These are phyloP conservation scores for Drosophila dunni DNA, from an alignment of 1,140 invertebrate genomes.

Conservation along the genomic window DNA sequence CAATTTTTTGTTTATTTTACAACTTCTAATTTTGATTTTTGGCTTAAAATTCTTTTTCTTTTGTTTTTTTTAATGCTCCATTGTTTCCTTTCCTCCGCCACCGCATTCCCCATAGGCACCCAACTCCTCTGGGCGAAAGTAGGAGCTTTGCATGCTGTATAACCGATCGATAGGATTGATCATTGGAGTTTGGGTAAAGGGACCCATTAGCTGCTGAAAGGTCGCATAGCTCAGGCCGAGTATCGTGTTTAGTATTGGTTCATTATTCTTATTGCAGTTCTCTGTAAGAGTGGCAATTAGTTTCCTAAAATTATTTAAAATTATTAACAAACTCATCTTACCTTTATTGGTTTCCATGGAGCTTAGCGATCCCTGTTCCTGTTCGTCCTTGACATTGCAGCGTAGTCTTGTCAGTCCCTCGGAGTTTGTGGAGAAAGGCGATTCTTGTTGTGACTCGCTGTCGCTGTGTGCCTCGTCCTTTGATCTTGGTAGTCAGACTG, in stretches of 20 bases:
- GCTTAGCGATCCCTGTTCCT: constrained; percentile 78
- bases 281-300: constrained; percentile 42
- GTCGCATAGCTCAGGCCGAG: constrained; percentile 84
- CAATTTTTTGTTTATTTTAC: constrained; percentile 76
- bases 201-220: constrained; percentile 84
- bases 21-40: constrained; percentile 84
- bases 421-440: constrained; percentile 82
- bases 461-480: constrained; percentile 87
- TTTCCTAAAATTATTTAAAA: neutral
- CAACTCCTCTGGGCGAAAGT: constrained; percentile 87
- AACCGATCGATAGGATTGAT: constrained; percentile 88
- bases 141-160: constrained; percentile 88
- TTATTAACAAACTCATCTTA: neutral
- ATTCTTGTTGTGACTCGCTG: constrained; percentile 78
- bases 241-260: constrained; percentile 81
- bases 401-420: constrained; percentile 66
- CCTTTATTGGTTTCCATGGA: constrained; percentile 84
- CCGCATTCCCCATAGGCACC: constrained; percentile 74
- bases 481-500: constrained; percentile 83
- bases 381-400: constrained; percentile 79
- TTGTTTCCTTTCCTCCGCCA: constrained; percentile 62
- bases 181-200: constrained; percentile 82
- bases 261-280: constrained; percentile 82
- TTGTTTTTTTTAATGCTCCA: constrained; percentile 57
- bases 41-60: constrained; percentile 66